Evolutionary conservation across 2,113 vertebrate species (phyloP), one percentile per base, ranked within the genome.

Genomic region (Gallinago paraguaiae): DNA sequence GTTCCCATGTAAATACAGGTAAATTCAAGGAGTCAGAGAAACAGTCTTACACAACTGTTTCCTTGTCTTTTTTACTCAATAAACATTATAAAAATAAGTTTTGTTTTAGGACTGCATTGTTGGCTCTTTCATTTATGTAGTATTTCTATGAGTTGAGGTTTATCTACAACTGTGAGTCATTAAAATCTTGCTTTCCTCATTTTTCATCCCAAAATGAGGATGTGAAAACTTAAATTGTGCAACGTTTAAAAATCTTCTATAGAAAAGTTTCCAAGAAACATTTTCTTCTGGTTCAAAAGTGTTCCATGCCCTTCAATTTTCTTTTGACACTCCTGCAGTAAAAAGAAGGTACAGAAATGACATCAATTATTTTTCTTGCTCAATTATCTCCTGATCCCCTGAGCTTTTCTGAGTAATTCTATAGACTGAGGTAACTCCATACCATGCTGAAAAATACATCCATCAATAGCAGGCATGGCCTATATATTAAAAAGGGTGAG

Each of bases 351-450:
- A 85, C 75, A 75, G 37, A 96, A 96, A 93, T 87, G n/a, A 53
- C 92, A 86, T 78, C 28, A 88, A 74, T 96, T 96, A 84, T 91
- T 95, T 96, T 94, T 88, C 60, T 91, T 88, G n/a, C 43, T 75
- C 93, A 95, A 96, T 96, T 97, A 94, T 94, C 45, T 86, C 19
- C 39, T 80, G 46, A 80, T 96, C 86, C 85, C 94, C 93, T 92
- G 86, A 96, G 95, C 69, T 95, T 96, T 95, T 86, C 72, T 80
- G 50, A 77, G 76, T 74, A 92, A 92, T 95, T 92, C 82, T 82
- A 50, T 94, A 96, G 81, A 80, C 54, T 35, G 39, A 90, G 37
- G 76, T 96, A 93, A 86, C 23, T 84, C 78, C 65, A 84, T 95
- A 79, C 45, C 43, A 71, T 61, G 67, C 51, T 77, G 74, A 87